These are phyloP conservation scores for Gallinago solitaria DNA, from an alignment of 2,797 vertebrate species.

Conservation along the genomic window DNA sequence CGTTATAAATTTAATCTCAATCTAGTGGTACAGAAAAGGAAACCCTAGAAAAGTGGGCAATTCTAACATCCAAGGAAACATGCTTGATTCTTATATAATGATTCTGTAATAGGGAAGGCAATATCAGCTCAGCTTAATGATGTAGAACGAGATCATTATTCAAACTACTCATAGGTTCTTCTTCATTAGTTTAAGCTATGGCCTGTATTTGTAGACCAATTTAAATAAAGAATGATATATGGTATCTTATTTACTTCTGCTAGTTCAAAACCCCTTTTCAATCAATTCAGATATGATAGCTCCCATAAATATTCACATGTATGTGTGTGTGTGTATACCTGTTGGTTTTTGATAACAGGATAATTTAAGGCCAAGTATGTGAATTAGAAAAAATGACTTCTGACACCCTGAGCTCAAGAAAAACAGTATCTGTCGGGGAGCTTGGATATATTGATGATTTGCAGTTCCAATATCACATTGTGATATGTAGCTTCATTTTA, in stretches of 20 bases:
- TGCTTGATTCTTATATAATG: constrained; percentile 24
- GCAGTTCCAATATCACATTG: neutral
- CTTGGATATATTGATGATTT: constrained; percentile 55
- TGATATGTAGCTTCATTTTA: constrained; percentile 59
- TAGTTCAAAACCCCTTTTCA: neutral
- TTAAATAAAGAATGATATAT: neutral
- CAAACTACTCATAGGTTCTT: neutral
- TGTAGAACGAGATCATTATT: constrained; percentile 15
- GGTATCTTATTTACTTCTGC: constrained; percentile 27
- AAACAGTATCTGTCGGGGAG: constrained; percentile 47
- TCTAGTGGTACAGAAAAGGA: neutral
- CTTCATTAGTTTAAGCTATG: constrained; percentile 12
- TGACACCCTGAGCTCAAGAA: constrained; percentile 44
- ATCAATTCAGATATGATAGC: constrained; percentile 20
- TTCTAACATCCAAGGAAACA: neutral
- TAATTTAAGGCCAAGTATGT: constrained; percentile 36
- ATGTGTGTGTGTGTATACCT: neutral
- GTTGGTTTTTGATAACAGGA: constrained; percentile 29
- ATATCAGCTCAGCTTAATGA: constrained; percentile 28
- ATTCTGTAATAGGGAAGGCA: neutral
- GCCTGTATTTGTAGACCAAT: neutral
- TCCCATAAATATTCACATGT: neutral
- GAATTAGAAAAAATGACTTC: neutral
- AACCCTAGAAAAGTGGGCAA: neutral
- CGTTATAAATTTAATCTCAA: neutral